Evolutionary conservation across 2,797 vertebrate species (phyloP).

Genomic region (Danio kyathit): DNA sequence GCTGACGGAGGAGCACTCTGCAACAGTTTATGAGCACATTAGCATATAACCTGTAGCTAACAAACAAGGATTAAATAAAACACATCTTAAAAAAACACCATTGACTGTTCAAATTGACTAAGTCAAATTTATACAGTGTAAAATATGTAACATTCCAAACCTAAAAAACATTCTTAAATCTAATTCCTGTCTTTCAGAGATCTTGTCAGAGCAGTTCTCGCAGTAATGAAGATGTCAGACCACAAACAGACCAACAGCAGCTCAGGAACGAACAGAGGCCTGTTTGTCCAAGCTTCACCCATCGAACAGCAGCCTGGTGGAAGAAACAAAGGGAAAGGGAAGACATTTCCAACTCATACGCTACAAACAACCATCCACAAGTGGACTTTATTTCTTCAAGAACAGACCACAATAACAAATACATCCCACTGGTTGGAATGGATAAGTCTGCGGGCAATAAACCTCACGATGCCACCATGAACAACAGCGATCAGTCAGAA

Average conservation of each 20-base stretch:
- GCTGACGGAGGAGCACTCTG: too few relatives aligned
- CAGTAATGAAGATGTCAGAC: slow-evolving; percentile 23
- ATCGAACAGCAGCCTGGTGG: slow-evolving; percentile 52
- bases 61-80: too few relatives aligned
- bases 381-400: neutral
- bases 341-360: neutral
- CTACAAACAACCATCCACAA: slow-evolving; percentile 26
- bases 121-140: too few relatives aligned
- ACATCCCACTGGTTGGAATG: slow-evolving; percentile 51
- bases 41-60: too few relatives aligned
- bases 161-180: too few relatives aligned
- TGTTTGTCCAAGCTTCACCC: slow-evolving; percentile 44
- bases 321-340: slow-evolving; percentile 47
- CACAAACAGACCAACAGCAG: slow-evolving; percentile 22
- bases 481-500: slow-evolving; percentile 8
- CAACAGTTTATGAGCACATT: too few relatives aligned
- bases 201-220: slow-evolving; percentile 29
- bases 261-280: neutral
- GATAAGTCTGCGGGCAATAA: neutral
- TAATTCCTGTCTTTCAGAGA: slow-evolving; percentile 27
- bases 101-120: too few relatives aligned
- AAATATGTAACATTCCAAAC: too few relatives aligned
- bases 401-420: slow-evolving; percentile 13
- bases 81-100: too few relatives aligned
- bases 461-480: neutral